A percentile compares a stretch with the other conserved stretches of the same genome.
phyloP scores from a whole-genome alignment of 2,888 invertebrate genomes.

The Thereva nobilitata region DNA sequence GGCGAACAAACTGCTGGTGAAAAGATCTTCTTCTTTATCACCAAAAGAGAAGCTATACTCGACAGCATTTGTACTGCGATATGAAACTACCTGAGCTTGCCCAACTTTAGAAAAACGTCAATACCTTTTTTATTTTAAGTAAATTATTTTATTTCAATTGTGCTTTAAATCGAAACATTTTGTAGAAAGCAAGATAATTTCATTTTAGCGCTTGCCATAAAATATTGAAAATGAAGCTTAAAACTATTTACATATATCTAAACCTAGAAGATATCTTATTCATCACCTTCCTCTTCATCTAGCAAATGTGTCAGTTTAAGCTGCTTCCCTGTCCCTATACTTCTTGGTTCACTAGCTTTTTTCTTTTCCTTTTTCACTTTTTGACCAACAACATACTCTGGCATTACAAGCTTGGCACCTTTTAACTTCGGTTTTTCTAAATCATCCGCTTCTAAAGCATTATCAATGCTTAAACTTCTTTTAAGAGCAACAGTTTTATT shows the following conservation, averaged over 20 bases:
- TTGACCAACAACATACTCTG: slow-evolving; percentile 79
- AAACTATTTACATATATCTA: too few relatives aligned
- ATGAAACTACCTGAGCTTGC: too few relatives aligned
- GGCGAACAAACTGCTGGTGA: too few relatives aligned
- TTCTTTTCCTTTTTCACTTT: slow-evolving; percentile 62
- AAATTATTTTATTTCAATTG: too few relatives aligned
- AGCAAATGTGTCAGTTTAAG: slow-evolving; percentile 16
- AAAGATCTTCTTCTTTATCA: too few relatives aligned
- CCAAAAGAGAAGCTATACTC: too few relatives aligned
- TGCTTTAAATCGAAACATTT: too few relatives aligned
- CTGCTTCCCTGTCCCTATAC: slow-evolving; percentile 1
- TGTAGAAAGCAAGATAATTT: too few relatives aligned
- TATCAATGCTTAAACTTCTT: slow-evolving; percentile 49
- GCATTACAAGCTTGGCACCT: slow-evolving; percentile 75
- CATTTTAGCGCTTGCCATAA: not conserved
- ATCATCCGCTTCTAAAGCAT: slow-evolving; percentile 45
- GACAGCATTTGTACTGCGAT: too few relatives aligned
- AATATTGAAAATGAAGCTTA: too few relatives aligned
- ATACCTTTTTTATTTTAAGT: too few relatives aligned
- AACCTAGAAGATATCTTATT: not conserved
- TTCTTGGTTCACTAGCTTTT: slow-evolving; percentile 42
- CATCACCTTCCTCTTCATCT: slow-evolving; percentile 9
- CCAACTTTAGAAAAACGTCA: too few relatives aligned
- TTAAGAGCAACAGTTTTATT: slow-evolving; percentile 54
- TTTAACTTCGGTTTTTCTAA: slow-evolving; percentile 62